Conservation (phyloP, 2,113 vertebrate species). For the Aspiorhynchus laticeps region DNA sequence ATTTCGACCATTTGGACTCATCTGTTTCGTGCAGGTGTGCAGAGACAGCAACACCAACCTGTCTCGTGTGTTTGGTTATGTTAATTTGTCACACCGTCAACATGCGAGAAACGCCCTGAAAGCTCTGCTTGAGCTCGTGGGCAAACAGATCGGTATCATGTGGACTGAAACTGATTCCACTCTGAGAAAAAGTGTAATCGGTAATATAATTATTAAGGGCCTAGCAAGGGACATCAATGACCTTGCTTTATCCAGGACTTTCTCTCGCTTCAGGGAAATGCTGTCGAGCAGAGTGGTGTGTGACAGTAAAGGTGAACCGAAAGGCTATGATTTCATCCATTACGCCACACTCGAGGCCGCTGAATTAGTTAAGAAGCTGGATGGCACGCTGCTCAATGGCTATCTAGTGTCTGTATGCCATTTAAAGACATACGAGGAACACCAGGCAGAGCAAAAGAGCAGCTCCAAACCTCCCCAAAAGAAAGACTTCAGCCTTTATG, state of each 20-base stretch:
- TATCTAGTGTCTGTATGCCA: background rate
- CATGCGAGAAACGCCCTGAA: background rate
- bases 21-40: background rate
- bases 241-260: background rate
- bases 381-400: background rate
- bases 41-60: background rate
- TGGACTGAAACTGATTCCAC: background rate
- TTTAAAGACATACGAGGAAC: background rate
- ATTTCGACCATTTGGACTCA: background rate
- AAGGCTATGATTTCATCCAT: background rate
- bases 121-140: background rate
- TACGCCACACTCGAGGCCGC: background rate
- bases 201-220: background rate
- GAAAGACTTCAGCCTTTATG: too few species aligned
- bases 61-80: background rate
- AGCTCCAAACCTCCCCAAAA: too few species aligned
- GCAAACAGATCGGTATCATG: background rate
- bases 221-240: background rate
- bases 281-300: background rate
- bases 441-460: too few species aligned
- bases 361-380: background rate
- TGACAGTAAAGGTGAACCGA: background rate
- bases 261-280: too few species aligned
- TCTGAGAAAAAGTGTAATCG: background rate
- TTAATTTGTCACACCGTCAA: background rate